phyloP scores from a whole-genome alignment of 1,140 invertebrate genomes.

The Heliconius nattereri region DNA sequence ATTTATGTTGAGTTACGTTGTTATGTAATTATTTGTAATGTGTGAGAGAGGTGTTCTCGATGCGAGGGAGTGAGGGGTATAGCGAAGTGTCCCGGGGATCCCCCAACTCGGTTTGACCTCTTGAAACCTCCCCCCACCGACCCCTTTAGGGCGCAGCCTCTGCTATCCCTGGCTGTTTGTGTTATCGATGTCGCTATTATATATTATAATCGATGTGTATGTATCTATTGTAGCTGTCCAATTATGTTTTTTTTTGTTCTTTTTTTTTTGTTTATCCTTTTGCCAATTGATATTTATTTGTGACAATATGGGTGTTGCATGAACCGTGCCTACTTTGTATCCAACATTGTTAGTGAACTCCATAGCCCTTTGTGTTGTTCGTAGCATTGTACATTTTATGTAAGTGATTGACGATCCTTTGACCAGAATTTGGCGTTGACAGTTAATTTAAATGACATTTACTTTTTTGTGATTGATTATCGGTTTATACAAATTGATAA shows the following conservation, averaged over 20 bases:
- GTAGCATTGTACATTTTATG: constrained; percentile 74
- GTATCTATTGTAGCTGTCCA: constrained; percentile 70
- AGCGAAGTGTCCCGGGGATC: constrained; percentile 77
- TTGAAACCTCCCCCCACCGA: constrained; percentile 65
- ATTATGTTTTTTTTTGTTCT: constrained; percentile 54
- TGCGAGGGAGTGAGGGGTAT: constrained; percentile 80
- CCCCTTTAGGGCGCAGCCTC: constrained; percentile 78
- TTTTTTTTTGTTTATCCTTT: constrained; percentile 48
- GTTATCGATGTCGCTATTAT: constrained; percentile 78
- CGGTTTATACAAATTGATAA: neutral
- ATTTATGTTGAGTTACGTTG: constrained; percentile 74
- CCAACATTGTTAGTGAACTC: constrained; percentile 73
- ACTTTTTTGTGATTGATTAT: neutral
- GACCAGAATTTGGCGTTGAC: constrained; percentile 66
- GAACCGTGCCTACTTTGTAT: constrained; percentile 77
- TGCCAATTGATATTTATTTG: constrained; percentile 53
- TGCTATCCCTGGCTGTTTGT: constrained; percentile 79
- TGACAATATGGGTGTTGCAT: constrained; percentile 78
- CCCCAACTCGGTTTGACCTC: constrained; percentile 74
- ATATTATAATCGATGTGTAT: constrained; percentile 69
- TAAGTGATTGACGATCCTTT: constrained; percentile 57
- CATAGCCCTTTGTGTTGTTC: constrained; percentile 78
- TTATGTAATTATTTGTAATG: constrained; percentile 78
- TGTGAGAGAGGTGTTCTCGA: constrained; percentile 81
- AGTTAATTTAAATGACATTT: constrained; percentile 56